Percentiles rank a stretch among this genome's conserved stretches.
phyloP scores from a whole-genome alignment of 2,113 vertebrate species.

The Clarias batrachus region DNA sequence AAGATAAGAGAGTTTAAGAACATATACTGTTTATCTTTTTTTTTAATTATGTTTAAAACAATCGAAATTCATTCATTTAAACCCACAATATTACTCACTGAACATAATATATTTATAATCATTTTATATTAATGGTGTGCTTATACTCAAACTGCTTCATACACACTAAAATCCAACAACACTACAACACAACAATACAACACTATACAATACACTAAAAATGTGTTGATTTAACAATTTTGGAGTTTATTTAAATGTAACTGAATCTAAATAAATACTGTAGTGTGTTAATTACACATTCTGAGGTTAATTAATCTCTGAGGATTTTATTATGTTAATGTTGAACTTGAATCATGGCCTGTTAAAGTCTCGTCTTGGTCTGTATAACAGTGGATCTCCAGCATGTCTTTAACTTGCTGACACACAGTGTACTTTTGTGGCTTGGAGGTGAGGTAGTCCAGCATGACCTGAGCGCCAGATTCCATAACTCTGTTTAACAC shows the following conservation, averaged over 20 bases:
- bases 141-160: not conserved
- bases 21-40: not conserved
- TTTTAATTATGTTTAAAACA: not conserved
- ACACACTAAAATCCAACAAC: not conserved
- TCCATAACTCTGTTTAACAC: slow-evolving; percentile 53
- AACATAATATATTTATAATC: not conserved
- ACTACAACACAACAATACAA: no score
- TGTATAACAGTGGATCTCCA: slow-evolving; percentile 46
- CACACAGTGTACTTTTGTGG: slow-evolving; percentile 48
- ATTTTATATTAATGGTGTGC: not conserved
- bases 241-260: no score
- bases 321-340: no score
- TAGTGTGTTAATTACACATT: no score
- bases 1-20: not conserved
- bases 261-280: no score
- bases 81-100: not conserved
- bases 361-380: not conserved
- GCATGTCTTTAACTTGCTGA: slow-evolving; percentile 43
- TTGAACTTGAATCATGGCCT: not conserved
- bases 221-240: no score
- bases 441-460: slow-evolving; percentile 52
- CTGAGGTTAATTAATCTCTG: no score
- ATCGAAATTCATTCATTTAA: not conserved
- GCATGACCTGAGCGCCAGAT: slow-evolving; percentile 34
- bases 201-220: no score